These are phyloP conservation scores for Notolepis coatsorum DNA, from an alignment of 2,797 vertebrate genomes.

Conservation along the genomic window DNA sequence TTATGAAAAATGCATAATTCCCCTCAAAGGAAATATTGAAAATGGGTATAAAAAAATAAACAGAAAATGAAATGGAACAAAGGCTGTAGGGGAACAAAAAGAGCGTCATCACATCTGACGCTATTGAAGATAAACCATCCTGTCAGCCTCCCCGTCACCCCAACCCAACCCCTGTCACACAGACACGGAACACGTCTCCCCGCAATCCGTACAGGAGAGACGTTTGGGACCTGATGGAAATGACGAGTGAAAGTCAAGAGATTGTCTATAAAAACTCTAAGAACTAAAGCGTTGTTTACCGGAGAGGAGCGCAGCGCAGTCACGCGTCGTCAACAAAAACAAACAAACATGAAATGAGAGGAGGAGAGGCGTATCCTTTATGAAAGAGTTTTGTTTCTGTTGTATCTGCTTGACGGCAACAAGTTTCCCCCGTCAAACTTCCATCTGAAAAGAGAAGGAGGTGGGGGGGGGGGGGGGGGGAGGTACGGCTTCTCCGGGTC, in stretches of 20 bases:
- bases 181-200: constrained; percentile 19
- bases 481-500: constrained; percentile 9
- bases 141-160: too few species aligned
- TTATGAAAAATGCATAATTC: constrained; percentile 30
- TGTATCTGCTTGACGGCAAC: constrained; percentile 7
- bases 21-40: constrained; percentile 23
- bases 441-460: constrained; percentile 12
- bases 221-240: not conserved
- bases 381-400: constrained; percentile 7
- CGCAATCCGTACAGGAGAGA: not conserved
- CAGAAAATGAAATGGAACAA: not conserved
- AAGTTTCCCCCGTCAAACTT: not conserved
- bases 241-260: not conserved
- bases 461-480: not conserved
- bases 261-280: too few species aligned
- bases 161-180: not conserved
- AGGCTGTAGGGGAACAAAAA: not conserved
- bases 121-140: constrained; percentile 2
- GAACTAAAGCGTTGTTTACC: too few species aligned
- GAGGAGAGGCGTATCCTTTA: too few species aligned
- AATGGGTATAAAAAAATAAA: not conserved
- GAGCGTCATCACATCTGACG: constrained; percentile 5
- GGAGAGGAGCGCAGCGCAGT: too few species aligned
- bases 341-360: too few species aligned
- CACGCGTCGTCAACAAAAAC: too few species aligned